Conservation (phyloP, 2,888 invertebrate species). For the Ctenicera cuprea region DNA sequence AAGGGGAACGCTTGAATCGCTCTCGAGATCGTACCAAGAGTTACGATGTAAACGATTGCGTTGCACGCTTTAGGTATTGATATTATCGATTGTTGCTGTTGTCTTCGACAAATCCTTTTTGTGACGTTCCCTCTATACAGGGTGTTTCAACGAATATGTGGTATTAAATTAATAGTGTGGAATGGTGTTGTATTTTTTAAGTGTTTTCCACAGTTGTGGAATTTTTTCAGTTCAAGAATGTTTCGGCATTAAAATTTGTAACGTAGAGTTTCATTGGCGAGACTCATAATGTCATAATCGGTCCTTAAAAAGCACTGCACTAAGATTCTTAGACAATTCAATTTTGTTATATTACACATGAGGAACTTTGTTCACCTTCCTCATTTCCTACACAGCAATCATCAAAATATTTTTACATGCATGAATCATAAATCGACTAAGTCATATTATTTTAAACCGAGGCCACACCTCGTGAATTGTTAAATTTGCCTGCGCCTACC, state of each 20-base stretch:
- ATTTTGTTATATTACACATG: no score
- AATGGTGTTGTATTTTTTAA: no score
- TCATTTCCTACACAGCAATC: neutral
- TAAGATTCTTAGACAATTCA: no score
- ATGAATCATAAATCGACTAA: neutral
- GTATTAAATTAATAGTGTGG: no score
- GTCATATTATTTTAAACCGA: neutral
- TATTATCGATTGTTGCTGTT: conserved; percentile 36
- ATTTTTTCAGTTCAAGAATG: no score
- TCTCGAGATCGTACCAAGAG: conserved; percentile 40
- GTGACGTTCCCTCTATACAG: neutral
- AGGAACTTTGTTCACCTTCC: neutral
- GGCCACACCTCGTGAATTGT: neutral
- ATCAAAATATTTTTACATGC: neutral
- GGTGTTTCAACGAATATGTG: neutral
- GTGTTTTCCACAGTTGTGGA: no score
- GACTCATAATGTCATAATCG: no score
- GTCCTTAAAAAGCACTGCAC: no score
- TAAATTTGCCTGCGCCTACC: neutral
- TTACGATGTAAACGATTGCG: conserved; percentile 45
- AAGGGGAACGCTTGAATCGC: conserved; percentile 41
- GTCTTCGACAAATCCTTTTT: conserved; percentile 6
- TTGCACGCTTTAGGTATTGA: conserved; percentile 48
- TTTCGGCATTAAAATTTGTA: no score
- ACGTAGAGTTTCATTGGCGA: no score